phyloP scores from a whole-genome alignment of 2,888 invertebrate genomes.

The Plagodis dolabraria region DNA sequence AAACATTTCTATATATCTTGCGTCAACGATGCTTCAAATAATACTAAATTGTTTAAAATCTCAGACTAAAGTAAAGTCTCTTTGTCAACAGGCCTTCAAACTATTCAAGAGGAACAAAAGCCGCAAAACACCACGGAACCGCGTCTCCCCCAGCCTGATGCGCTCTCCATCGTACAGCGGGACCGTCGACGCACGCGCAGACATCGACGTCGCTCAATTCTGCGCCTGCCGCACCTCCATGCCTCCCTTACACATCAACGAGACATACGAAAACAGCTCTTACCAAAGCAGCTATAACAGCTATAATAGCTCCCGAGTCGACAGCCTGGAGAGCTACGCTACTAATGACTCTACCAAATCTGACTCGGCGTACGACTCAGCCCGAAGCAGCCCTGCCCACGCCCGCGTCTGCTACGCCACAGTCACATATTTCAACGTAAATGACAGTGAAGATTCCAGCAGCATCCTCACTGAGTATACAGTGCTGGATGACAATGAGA shows the following conservation, averaged over 20 bases:
- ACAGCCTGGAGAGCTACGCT: constrained; percentile 62
- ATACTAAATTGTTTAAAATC: no score
- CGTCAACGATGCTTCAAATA: no score
- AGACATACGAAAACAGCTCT: constrained; percentile 62
- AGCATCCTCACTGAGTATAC: constrained; percentile 79
- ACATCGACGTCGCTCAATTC: constrained; percentile 72
- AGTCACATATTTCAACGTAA: constrained; percentile 75
- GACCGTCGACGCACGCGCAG: constrained; percentile 73
- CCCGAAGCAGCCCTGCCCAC: constrained; percentile 66
- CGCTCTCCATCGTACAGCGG: constrained; percentile 74
- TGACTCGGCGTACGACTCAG: constrained; percentile 78
- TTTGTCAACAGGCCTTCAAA: constrained; percentile 74
- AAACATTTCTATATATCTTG: no score
- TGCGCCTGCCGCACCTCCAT: constrained; percentile 71
- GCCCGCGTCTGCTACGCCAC: constrained; percentile 71
- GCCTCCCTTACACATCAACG: constrained; percentile 57
- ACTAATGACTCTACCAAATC: constrained; percentile 63
- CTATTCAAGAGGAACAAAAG: constrained; percentile 71
- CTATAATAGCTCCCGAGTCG: constrained; percentile 64
- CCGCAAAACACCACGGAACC: constrained; percentile 66
- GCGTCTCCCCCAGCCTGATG: constrained; percentile 68
- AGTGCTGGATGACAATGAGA: constrained; percentile 66
- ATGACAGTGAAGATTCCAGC: constrained; percentile 77
- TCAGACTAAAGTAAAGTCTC: constrained; percentile 14
- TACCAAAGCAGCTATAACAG: constrained; percentile 69